phyloP scores from a whole-genome alignment of 2,797 vertebrate species.

The Graptemys geographica region DNA sequence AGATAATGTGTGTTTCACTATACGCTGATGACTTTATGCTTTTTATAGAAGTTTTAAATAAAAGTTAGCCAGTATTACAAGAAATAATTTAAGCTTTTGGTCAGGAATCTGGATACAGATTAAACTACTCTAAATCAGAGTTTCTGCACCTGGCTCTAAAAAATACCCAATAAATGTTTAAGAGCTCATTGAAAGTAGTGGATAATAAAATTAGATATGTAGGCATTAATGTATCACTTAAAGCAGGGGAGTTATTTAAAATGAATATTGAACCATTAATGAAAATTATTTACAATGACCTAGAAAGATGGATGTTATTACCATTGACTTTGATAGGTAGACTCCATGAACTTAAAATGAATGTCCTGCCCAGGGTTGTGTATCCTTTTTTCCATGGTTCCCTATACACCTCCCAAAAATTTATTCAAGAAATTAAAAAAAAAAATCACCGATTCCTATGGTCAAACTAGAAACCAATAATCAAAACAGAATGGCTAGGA shows the following conservation, averaged over 20 bases:
- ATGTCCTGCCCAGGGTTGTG: background rate
- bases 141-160: background rate
- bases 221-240: background rate
- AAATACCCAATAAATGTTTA: background rate
- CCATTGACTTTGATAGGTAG: background rate
- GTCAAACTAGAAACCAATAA: background rate
- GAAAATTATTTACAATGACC: background rate
- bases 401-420: background rate
- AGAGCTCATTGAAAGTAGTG: background rate
- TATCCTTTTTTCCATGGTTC: background rate
- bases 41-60: background rate
- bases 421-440: background rate
- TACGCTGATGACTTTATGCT: background rate
- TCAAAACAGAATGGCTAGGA: background rate
- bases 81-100: accelerated
- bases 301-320: background rate
- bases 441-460: background rate
- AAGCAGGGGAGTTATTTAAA: background rate
- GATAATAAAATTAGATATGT: background rate
- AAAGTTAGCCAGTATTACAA: background rate
- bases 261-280: background rate
- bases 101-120: background rate
- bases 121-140: background rate
- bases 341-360: background rate
- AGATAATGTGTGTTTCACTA: background rate